Percentiles rank a stretch among this genome's conserved stretches.
Conservation (phyloP, 2,797 vertebrate genomes). For the Acanthopagrus latus region DNA sequence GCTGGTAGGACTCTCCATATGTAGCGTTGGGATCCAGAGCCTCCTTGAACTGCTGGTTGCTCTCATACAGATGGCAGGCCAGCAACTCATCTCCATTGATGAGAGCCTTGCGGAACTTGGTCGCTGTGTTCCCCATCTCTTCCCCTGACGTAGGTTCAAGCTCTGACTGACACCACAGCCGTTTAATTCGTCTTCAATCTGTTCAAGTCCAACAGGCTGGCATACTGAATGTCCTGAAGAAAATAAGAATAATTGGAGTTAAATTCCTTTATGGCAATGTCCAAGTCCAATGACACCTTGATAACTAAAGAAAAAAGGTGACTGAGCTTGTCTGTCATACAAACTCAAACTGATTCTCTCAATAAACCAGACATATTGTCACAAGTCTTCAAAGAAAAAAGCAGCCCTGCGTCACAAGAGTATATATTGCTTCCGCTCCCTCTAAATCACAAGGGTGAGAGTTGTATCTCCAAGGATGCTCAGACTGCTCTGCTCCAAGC, state of each 20-base stretch:
- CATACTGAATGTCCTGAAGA: conserved; percentile 87
- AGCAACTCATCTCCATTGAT: conserved; percentile 96
- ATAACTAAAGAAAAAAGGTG: conserved; percentile 6
- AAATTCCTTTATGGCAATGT: conserved; percentile 28
- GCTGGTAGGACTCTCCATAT: conserved; percentile 98
- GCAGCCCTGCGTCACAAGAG: neutral
- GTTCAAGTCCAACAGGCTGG: conserved; percentile 75
- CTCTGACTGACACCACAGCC: conserved; percentile 68
- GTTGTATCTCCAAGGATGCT: conserved; percentile 54
- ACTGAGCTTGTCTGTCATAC: neutral
- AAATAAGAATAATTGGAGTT: conserved; percentile 37
- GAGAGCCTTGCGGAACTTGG: conserved; percentile 98
- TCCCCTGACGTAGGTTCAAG: conserved; percentile 51
- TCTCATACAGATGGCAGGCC: conserved; percentile 97
- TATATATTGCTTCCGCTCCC: conserved; percentile 29
- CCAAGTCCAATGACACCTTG: conserved; percentile 27
- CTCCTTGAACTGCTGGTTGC: conserved; percentile 97
- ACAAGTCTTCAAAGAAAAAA: conserved; percentile 27
- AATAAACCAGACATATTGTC: conserved; percentile 15
- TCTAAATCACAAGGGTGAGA: conserved; percentile 40
- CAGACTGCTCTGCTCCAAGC: conserved; percentile 64
- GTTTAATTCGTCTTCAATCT: conserved; percentile 79
- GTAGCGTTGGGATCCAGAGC: conserved; percentile 98
- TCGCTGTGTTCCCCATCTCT: conserved; percentile 98
- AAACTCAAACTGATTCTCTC: neutral